Evolutionary conservation across 2,797 vertebrate species (phyloP), one percentile per base, ranked within the genome.

Genomic region (Cottoperca gobio): DNA sequence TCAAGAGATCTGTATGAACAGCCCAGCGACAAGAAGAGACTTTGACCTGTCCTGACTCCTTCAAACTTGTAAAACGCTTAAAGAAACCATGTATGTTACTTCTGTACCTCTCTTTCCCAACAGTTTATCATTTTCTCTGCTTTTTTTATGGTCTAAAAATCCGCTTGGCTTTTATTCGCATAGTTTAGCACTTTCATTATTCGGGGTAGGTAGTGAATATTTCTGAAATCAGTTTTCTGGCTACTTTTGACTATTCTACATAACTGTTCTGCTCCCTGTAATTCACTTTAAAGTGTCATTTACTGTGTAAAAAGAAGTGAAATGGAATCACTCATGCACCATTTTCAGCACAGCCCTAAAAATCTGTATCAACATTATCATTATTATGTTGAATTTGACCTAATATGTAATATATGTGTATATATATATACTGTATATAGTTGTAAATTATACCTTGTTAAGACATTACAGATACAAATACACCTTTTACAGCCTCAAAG

Each of bases 41-140:
- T 42, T 6, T 5, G 17, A 67, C 31, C 37, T 33, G 54, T 74
- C 55, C 28, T 2, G 73, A 73, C 45, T 19, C 43, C 48, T 48
- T 43, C 26, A 48, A 40, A 48, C 37, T 13, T 55, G 3, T 42
- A 6, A 31, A 74, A 70, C 57, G 68, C 16, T 48, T 66, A 3
- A 46, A 28, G 37, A 49, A 58, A 39, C 23, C 12, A 6, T 53
- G 23, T 1, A 16, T 35, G 28, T 42, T 67, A 13, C 17, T 42
- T 54, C n/a, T 45, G 33, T 43, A 5, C 6, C 19, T 53, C 37
- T 52, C 19, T 64, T 50, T 2, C 31, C 5, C 5, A 16, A 52
- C 52, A 31, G n/a, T 21, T 43, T 14, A 54, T 33, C 0, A 8
- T 35, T 67, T 40, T 31, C 35, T 50, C 23, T n/a, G 8, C 48